Conservation (phyloP, 2,113 vertebrate species). For the Dicerorhinus sumatrensis region DNA sequence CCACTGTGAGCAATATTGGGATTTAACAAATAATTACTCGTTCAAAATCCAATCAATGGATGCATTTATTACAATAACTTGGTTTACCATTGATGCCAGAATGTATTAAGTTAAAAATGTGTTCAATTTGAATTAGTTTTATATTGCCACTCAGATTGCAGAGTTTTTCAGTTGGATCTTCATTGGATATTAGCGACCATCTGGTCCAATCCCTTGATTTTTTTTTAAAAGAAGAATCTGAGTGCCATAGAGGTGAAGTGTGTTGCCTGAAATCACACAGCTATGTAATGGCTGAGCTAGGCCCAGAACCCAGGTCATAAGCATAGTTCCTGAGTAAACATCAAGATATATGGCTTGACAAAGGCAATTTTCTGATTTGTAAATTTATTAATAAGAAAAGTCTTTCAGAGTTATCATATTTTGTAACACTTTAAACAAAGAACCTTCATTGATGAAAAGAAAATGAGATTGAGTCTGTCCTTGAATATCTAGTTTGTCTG, state of each 20-base stretch:
- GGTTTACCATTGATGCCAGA: background rate
- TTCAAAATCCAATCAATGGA: slow-evolving; percentile 50
- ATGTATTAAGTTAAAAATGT: slow-evolving; percentile 61
- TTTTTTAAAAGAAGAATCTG: background rate
- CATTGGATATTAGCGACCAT: background rate
- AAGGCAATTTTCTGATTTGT: slow-evolving; percentile 18
- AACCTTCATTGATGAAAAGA: background rate
- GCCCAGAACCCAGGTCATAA: background rate
- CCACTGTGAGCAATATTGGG: background rate
- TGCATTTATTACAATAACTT: slow-evolving; percentile 51
- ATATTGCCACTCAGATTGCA: background rate
- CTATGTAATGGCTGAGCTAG: background rate
- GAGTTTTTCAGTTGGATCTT: slow-evolving; percentile 35
- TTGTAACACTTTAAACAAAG: background rate
- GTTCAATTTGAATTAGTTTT: slow-evolving; percentile 59
- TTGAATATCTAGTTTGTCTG: background rate
- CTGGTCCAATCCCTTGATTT: background rate
- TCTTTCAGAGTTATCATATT: background rate
- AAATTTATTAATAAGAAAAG: background rate
- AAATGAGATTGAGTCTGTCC: background rate
- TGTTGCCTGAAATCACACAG: background rate
- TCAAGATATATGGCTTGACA: background rate
- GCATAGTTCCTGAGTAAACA: background rate
- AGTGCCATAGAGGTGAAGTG: background rate
- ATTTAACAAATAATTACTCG: slow-evolving; percentile 41